Evolutionary conservation across 2,888 invertebrate genomes (phyloP), one percentile per base, ranked within the genome.

Genomic region (Drepanosiphum platanoidis): DNA sequence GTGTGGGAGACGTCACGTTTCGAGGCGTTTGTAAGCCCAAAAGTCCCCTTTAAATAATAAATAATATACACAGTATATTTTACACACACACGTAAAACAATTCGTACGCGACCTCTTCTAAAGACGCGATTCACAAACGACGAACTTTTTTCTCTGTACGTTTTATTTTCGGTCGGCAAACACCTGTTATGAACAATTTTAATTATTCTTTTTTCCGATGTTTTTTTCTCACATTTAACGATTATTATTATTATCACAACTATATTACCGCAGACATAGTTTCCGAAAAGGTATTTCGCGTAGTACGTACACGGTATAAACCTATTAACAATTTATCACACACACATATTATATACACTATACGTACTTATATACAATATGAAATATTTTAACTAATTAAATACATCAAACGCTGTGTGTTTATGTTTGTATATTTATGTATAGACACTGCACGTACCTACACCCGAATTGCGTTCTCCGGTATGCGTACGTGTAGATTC

Each of bases 381-480:
- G 36, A 71, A 71, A 71, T 71, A 27, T 71, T 71, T 39, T 71
- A 71, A 71, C 15, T 71, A 71, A 71, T 71, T 71, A 71, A 39
- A 39, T 27, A 39, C 39, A 27, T 7, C 39, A 8, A 39, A 71
- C 8, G 27, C 7, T 39, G n/a, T 36, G 42, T n/a, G n/a, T n/a
- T n/a, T n/a, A n/a, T n/a, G n/a, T n/a, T n/a, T n/a, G n/a, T n/a
- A n/a, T n/a, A n/a, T n/a, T n/a, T n/a, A n/a, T n/a, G n/a, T n/a
- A n/a, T n/a, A n/a, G n/a, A n/a, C n/a, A n/a, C n/a, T n/a, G n/a
- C n/a, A n/a, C n/a, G n/a, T n/a, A n/a, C n/a, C n/a, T n/a, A n/a
- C 42, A 42, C 11, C 9, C 42, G 42, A 42, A 42, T 42, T 42
- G 9, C 13, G 9, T 42, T 13, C 42, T 42, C 42, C 11, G 9